Evolutionary conservation across 2,888 invertebrate genomes (phyloP), one percentile per base, ranked within the genome.

Genomic region (Eurois occulta): DNA sequence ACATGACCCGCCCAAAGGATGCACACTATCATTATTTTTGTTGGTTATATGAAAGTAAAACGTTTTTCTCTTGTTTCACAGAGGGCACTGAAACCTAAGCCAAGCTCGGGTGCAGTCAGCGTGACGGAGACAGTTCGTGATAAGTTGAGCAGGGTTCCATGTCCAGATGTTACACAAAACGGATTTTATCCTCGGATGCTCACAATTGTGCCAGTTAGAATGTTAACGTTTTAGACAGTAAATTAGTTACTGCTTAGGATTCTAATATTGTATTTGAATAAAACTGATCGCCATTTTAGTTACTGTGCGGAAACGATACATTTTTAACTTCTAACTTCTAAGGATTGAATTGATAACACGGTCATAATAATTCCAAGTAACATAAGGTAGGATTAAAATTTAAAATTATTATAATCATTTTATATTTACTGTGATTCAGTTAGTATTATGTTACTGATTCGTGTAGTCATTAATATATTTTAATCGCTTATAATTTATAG

Each of bases 131-230:
- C 83, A 89, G 88, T 88, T 89, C 93, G 95, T 94, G 95, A 95
- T 95, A 94, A 89, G 92, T 91, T 91, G 95, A 95, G 95, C 95
- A 95, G 95, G 96, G 95, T 94, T 93, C 90, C 90, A 89, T 89
- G 92, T 93, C 93, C 94, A 93, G 88, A 90, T 90, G 89, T 91
- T 91, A 91, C 91, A 89, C 91, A 89, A 90, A 83, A 85, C 80
- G 88, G 87, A 87, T 89, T 86, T 81, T 85, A 92, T 92, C 93
- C 90, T 92, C 92, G 92, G 94, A 95, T 93, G 96, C 96, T 96
- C 96, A 96, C 95, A 91, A 91, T 93, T 95, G 96, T 96, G 96
- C 96, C 96, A 96, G 94, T 94, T 96, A 95, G 94, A 91, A 90
- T 91, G 90, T 92, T 91, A 93, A 93, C 91, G 86, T 92, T 92